Evolutionary conservation across 2,797 vertebrate genomes (phyloP).

Genomic region (Balearica regulorum): DNA sequence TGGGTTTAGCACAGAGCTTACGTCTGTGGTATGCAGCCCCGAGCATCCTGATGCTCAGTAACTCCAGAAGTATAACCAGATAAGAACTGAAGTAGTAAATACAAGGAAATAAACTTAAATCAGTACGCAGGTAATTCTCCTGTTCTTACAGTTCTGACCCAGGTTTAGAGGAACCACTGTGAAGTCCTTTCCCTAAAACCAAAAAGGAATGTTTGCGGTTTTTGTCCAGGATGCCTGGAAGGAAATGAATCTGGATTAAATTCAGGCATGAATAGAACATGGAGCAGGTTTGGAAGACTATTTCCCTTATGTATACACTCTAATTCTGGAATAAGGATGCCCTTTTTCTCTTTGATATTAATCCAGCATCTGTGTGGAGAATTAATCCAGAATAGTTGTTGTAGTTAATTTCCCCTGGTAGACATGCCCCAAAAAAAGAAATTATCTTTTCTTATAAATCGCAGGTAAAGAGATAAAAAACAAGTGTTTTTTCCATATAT

Average conservation of each 20-base stretch:
- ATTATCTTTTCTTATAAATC: constrained; percentile 26
- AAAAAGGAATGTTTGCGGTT: not conserved
- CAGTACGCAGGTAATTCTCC: not conserved
- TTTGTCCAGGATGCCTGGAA: not conserved
- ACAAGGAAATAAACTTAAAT: not conserved
- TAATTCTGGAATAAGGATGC: not conserved
- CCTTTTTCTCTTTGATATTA: not conserved
- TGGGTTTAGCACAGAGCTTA: not conserved
- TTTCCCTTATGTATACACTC: not conserved
- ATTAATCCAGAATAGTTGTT: not conserved
- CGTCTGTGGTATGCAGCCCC: not conserved
- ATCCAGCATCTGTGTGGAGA: not conserved
- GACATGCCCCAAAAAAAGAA: not conserved
- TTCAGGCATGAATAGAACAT: not conserved
- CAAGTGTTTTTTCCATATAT: not conserved
- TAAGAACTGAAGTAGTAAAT: not conserved
- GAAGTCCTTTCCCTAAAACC: not conserved
- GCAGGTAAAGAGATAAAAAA: not conserved
- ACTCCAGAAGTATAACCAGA: not conserved
- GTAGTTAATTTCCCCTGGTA: not conserved
- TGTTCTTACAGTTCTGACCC: not conserved
- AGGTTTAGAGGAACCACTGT: not conserved
- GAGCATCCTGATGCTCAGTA: not conserved
- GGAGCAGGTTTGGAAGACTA: not conserved
- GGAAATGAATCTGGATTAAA: not conserved